Percentiles rank a stretch among this genome's conserved stretches.
These are phyloP conservation scores for Lasioglossum lativentre DNA, from an alignment of 2,888 invertebrate genomes.

Conservation along the genomic window DNA sequence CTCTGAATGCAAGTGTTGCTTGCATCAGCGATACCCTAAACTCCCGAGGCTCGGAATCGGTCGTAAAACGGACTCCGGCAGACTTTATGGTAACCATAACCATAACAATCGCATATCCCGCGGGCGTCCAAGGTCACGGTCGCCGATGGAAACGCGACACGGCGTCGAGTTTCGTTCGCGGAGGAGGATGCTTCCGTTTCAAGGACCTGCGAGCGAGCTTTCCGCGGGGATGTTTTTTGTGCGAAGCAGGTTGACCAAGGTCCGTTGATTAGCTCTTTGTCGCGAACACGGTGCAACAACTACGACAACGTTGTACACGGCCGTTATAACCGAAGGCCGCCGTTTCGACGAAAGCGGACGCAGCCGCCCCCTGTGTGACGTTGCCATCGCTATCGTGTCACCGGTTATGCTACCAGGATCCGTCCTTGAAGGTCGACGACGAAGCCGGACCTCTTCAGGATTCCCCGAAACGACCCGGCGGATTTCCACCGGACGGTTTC, in stretches of 20 bases:
- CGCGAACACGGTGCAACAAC: background rate
- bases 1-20: background rate
- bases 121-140: slow-evolving; percentile 45
- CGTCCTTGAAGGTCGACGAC: slow-evolving; percentile 50
- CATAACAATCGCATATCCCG: background rate
- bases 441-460: background rate
- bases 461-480: slow-evolving; percentile 25
- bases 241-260: background rate
- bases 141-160: background rate
- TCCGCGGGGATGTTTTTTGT: background rate
- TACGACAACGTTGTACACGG: slow-evolving; percentile 37
- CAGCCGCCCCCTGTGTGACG: background rate
- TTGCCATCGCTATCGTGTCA: background rate
- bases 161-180: background rate
- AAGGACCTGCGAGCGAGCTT: background rate
- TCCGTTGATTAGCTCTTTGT: slow-evolving; percentile 50
- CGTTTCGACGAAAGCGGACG: slow-evolving; percentile 56
- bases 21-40: background rate
- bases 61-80: background rate
- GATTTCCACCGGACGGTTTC: slow-evolving; percentile 9
- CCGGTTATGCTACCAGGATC: slow-evolving; percentile 36
- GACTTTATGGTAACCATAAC: slow-evolving; percentile 22
- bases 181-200: slow-evolving; percentile 6
- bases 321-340: slow-evolving; percentile 59
- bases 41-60: background rate